Evolutionary conservation across 2,888 invertebrate genomes (phyloP), one percentile per base, ranked within the genome.

Genomic region (Epirrhoe tristata): DNA sequence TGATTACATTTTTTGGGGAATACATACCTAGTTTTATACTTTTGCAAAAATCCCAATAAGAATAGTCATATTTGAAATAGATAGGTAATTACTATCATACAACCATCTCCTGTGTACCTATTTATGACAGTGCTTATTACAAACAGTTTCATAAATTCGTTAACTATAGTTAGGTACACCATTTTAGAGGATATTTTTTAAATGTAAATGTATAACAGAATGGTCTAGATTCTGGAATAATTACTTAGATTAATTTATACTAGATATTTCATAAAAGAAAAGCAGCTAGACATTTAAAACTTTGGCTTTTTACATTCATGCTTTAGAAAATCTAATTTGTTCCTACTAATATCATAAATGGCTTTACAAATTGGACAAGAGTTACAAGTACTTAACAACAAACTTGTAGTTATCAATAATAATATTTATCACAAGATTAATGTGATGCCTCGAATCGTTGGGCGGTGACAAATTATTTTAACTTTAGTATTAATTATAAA

Each of bases 241-340:
- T 36, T 46, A 52, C 0, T 52, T 12, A 57, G 34, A 17, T 31
- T 14, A 1, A 58, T 17, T 32, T 46, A 48, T 59, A n/a, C n/a
- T n/a, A 50, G 31, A 48, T 63, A 69, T 51, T 50, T 3, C 54
- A 52, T 32, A 17, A 64, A 77, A 76, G 63, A 60, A 77, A 78
- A 80, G 78, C 78, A 74, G 76, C 50, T 67, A 81, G 74, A 77
- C 55, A 80, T 76, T 75, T 74, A 79, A 76, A 81, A 83, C 84
- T 86, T 87, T 85, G 84, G 85, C 82, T 83, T 83, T 81, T 80
- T 78, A 71, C 76, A 78, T 68, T 72, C 74, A 76, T 71, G 78
- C 77, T 69, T 78, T 79, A 77, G 76, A 80, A 80, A 78, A 77
- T 77, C 79, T 81, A 81, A 70, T 76, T 81, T 72, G 68, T 75